Evolutionary conservation across 2,888 invertebrate genomes (phyloP), one percentile per base, ranked within the genome.

Genomic region (Sturmia bella): DNA sequence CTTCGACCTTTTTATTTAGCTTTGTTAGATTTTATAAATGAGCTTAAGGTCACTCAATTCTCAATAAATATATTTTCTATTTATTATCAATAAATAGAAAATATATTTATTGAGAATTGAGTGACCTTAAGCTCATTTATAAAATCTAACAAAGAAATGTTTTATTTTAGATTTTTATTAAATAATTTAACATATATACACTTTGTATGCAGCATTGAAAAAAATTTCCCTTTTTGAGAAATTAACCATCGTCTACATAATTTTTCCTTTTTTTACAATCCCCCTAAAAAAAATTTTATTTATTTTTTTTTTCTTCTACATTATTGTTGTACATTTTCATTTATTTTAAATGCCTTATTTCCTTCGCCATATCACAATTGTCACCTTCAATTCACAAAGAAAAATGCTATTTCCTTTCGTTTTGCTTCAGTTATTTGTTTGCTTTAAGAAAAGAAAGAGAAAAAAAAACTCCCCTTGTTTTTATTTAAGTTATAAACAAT

Each of bases 371-470:
- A 50, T 70, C 41, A 61, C 74, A 75, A 66, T 76, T 81, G 82
- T 82, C 82, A 82, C 78, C 73, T 73, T 43, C 45, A 63, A 68
- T 27, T n/a, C n/a, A 39, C 13, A 13, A 52, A 64, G 11, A 61
- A 32, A 27, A 63, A 68, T 27, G 52, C 39, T 37, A 82, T 82
- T 82, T 82, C 82, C 82, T 82, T 78, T 78, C 74, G 82, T 82
- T 82, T 54, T 54, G 82, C 78, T 70, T 74, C 74, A 82, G 82
- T 82, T 82, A 70, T 66, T 74, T 64, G 64, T 24, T 66, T 64
- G 64, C 37, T 66, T 66, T 43, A 43, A 66, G 41, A 54, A 59
- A 3, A 50, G 12, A 24, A 68, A 61, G 3, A 7, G 0, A 52
- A 7, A 27, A 59, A 59, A 61, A 27, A 68, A 76, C 64, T 75